Evolutionary conservation across 2,113 vertebrate species (phyloP).

Genomic region (Bombycilla garrulus): DNA sequence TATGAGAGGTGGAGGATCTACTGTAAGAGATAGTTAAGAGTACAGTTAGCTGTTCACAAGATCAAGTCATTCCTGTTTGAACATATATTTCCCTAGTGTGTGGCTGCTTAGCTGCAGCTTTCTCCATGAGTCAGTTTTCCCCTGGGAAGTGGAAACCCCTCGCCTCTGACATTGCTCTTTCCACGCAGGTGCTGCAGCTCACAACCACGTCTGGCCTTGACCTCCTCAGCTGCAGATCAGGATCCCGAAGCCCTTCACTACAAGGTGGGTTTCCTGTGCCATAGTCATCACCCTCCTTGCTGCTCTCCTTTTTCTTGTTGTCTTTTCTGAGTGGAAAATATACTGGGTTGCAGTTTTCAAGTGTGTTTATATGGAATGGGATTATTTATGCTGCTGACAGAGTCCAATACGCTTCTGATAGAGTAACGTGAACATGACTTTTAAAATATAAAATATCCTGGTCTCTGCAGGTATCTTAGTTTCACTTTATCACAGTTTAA

Average conservation of each 20-base stretch:
- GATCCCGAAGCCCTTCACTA: fast-evolving
- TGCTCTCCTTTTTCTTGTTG: not conserved
- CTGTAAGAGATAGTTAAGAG: not conserved
- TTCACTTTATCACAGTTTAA: not conserved
- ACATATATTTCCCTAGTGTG: not conserved
- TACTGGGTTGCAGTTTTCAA: not conserved
- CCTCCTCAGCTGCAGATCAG: not conserved
- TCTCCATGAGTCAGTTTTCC: not conserved
- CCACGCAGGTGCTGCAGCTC: not conserved
- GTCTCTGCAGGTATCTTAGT: not conserved
- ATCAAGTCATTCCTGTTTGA: not conserved
- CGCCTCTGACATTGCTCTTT: not conserved
- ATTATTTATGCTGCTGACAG: not conserved
- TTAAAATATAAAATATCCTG: not conserved
- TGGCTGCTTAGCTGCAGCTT: not conserved
- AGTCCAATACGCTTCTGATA: not conserved
- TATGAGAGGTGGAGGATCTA: not conserved
- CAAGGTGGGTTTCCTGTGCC: not conserved
- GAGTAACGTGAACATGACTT: not conserved
- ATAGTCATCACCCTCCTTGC: not conserved
- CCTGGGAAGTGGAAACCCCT: not conserved
- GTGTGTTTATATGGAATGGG: not conserved
- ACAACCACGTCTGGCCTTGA: not conserved
- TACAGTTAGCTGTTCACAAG: not conserved
- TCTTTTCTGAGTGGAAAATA: not conserved